Base-by-base conservation (phyloP, 2,113 vertebrate genomes). In the Ornithorhynchus anatinus region DNA sequence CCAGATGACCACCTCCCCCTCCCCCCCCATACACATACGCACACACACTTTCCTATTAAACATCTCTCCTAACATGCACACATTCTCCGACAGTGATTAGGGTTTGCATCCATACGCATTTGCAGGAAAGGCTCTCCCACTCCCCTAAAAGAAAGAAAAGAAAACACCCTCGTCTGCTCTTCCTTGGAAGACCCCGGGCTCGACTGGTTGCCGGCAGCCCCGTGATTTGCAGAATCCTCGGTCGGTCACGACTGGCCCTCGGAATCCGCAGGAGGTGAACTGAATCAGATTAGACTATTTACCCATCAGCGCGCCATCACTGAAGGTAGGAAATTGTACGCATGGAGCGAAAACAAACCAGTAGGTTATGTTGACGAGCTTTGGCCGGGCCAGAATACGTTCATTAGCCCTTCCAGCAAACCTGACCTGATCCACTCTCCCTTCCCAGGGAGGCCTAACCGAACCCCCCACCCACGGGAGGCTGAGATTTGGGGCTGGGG, bases 231-330 rank as follows among this genome's bases (percentile, higher is more conserved):
- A 79, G 75, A 89, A 89, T 60, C 77, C 66, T 86, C 58, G 37
- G 87, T 85, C 88, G 88, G 77, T 92, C 94, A 92, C 92, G 81
- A 85, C 71, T 85, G 61, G 84, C 73, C 73, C 72, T 75, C 77
- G 63, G 33, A 85, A 92, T 91, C 94, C 84, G 72, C 89, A 81
- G 94, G 92, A 91, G 92, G 86, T 79, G 72, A 88, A 74, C 80
- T 75, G 87, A 93, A 91, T 90, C 89, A 93, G 92, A 94, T 95
- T 92, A 94, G 90, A 83, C 86, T 92, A 89, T 95, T 92, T 92
- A 89, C 92, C 83, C 82, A 90, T 90, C 92, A 91, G 84, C 88
- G 77, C 84, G 81, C 79, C 77, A 69, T 89, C 92, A 89, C 89
- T 73, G 86, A 89, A 91, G 92, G 91, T 89, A 92, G 93, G 91